These are phyloP conservation scores for Octodonta nipae DNA, from an alignment of 2,888 invertebrate genomes.

Conservation along the genomic window DNA sequence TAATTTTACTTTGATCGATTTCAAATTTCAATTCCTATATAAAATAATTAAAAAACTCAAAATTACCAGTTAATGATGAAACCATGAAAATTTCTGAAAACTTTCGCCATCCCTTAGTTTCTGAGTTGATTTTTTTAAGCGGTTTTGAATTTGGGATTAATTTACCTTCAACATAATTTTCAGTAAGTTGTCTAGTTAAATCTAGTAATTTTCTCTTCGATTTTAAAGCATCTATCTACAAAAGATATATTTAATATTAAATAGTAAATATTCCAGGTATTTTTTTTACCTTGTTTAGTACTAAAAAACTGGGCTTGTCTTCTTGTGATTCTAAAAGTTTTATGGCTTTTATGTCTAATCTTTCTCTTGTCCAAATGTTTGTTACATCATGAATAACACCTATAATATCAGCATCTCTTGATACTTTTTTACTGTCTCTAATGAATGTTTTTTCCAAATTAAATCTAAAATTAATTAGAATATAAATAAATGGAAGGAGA, in stretches of 20 bases:
- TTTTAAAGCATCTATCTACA: constrained; percentile 57
- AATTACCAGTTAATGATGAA: constrained; percentile 61
- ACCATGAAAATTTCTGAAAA: constrained; percentile 84
- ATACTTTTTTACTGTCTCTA: constrained; percentile 45
- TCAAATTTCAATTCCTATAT: too few relatives aligned
- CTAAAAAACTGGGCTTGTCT: constrained; percentile 53
- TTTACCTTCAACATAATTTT: constrained; percentile 32
- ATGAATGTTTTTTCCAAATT: constrained; percentile 44
- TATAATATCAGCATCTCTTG: constrained; percentile 63
- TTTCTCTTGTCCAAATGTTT: constrained; percentile 52
- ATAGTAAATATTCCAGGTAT: background rate
- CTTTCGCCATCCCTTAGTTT: constrained; percentile 48
- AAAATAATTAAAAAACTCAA: too few relatives aligned
- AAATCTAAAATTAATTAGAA: constrained; percentile 40
- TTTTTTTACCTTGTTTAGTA: constrained; percentile 70
- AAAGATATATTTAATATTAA: constrained; percentile 5
- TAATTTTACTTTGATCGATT: too few relatives aligned
- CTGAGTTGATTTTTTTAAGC: constrained; percentile 14
- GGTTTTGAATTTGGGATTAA: constrained; percentile 18
- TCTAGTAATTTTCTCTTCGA: constrained; percentile 63
- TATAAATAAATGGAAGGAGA: too few relatives aligned
- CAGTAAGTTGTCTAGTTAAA: constrained; percentile 54
- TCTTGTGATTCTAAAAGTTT: constrained; percentile 51
- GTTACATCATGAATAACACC: constrained; percentile 79
- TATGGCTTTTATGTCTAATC: constrained; percentile 55